Evolutionary conservation across 2,113 vertebrate species (phyloP).

Genomic region (Boulengeromyrus knoepffleri): DNA sequence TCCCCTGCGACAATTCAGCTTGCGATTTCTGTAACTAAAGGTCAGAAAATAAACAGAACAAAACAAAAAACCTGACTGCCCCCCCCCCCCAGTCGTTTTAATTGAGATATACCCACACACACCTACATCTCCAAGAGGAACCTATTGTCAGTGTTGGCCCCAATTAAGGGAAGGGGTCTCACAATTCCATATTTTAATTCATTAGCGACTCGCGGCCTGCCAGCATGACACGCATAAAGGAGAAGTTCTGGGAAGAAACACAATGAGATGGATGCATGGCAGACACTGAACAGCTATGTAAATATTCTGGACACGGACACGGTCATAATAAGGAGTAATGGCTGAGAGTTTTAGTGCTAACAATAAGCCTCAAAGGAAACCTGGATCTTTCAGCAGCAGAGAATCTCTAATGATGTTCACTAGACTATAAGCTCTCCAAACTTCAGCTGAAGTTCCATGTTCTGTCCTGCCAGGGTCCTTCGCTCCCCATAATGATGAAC

Average conservation of each 20-base stretch:
- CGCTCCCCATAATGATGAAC: neutral
- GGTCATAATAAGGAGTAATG: neutral
- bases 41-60: slow-evolving; percentile 20
- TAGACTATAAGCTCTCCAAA: neutral
- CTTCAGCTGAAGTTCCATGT: neutral
- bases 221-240: neutral
- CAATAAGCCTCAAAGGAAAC: neutral
- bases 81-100: neutral
- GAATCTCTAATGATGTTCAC: neutral
- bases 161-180: slow-evolving; percentile 5
- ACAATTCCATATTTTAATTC: slow-evolving; percentile 12
- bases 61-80: slow-evolving; percentile 13
- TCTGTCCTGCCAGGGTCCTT: neutral
- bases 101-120: neutral
- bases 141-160: slow-evolving; percentile 2
- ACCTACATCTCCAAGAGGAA: slow-evolving; percentile 1
- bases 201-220: neutral
- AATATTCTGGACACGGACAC: neutral
- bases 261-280: neutral
- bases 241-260: slow-evolving; percentile 10
- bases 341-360: slow-evolving; percentile 1
- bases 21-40: slow-evolving; percentile 13
- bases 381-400: neutral
- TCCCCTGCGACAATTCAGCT: slow-evolving; percentile 7
- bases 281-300: slow-evolving; percentile 18